These are phyloP conservation scores for Tribolium freemani DNA, from an alignment of 2,888 invertebrate genomes.

Conservation along the genomic window DNA sequence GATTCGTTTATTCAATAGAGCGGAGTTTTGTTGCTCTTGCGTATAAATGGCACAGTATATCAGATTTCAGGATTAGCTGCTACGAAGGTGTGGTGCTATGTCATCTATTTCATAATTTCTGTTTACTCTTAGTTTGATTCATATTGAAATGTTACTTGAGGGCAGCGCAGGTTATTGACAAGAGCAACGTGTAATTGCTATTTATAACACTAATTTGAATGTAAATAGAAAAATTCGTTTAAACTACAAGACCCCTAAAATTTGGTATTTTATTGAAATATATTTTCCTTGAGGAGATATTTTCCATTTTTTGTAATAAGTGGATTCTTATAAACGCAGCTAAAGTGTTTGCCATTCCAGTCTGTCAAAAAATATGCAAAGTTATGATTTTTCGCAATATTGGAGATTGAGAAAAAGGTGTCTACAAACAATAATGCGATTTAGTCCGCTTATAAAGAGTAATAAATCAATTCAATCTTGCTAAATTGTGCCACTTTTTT, in stretches of 20 bases:
- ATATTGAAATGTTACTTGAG: background rate
- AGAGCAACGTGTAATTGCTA: background rate
- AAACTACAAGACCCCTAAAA: background rate
- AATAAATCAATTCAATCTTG: background rate
- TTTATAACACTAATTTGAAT: background rate
- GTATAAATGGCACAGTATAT: constrained; percentile 13
- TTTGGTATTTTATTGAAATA: background rate
- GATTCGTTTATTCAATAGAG: constrained; percentile 16
- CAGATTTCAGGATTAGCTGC: constrained; percentile 10
- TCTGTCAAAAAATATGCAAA: background rate
- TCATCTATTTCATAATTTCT: constrained; percentile 20
- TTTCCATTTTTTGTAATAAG: no score
- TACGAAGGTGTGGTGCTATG: constrained; percentile 12
- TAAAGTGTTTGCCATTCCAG: no score
- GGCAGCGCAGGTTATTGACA: background rate
- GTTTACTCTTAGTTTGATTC: background rate
- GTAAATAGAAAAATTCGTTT: background rate
- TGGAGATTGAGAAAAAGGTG: background rate
- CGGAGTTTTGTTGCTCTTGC: constrained; percentile 4
- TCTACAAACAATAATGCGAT: background rate
- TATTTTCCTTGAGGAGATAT: no score
- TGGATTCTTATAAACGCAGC: no score
- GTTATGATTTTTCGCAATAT: background rate
- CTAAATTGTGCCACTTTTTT: background rate
- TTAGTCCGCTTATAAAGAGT: background rate